Evolutionary conservation across 2,888 invertebrate species (phyloP).

Genomic region (Actias luna): DNA sequence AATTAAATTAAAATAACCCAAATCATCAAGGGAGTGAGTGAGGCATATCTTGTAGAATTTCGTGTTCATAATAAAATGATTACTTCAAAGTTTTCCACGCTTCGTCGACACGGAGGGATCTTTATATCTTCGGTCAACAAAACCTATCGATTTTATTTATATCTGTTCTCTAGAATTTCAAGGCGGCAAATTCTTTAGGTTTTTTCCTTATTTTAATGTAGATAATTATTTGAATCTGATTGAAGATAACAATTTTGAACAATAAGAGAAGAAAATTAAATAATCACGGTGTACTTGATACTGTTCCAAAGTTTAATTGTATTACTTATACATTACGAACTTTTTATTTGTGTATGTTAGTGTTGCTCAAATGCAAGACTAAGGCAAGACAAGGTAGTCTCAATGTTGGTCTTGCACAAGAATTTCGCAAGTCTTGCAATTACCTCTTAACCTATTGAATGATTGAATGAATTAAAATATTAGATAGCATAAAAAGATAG

Average conservation of each 20-base stretch:
- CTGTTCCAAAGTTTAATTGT: too few relatives aligned
- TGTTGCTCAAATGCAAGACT: too few relatives aligned
- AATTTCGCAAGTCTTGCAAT: too few relatives aligned
- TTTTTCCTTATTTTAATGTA: neutral
- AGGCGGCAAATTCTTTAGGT: neutral
- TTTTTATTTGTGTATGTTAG: too few relatives aligned
- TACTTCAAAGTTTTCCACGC: constrained; percentile 11
- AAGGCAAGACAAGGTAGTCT: too few relatives aligned
- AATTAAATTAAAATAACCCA: constrained; percentile 46
- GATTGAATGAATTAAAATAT: too few relatives aligned
- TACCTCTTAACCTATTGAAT: too few relatives aligned
- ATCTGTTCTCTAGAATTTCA: neutral
- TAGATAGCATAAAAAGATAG: too few relatives aligned
- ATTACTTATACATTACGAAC: too few relatives aligned
- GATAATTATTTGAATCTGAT: neutral
- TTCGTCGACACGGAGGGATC: neutral
- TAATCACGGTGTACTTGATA: too few relatives aligned
- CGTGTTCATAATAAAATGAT: neutral
- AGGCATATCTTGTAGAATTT: constrained; percentile 15
- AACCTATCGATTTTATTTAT: neutral
- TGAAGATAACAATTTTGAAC: neutral
- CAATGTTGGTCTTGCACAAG: too few relatives aligned
- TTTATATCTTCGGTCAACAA: neutral
- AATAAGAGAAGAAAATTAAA: neutral
- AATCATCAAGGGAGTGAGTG: constrained; percentile 33